phyloP scores from a whole-genome alignment of 2,797 vertebrate species.

The Tangara arthus region DNA sequence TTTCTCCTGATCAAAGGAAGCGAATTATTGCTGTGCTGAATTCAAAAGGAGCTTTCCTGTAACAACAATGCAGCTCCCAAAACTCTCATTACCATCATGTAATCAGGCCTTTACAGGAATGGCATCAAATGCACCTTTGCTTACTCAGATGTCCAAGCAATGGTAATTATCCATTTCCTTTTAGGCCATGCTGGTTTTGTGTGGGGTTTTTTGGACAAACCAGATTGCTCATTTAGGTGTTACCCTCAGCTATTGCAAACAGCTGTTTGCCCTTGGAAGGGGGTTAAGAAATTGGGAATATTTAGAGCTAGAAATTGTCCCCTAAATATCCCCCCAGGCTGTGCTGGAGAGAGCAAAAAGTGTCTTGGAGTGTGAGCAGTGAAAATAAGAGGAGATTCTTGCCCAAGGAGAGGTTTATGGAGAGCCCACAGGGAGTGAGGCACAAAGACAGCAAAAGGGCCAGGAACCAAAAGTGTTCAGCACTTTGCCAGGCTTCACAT shows the following conservation, averaged over 20 bases:
- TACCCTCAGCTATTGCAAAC: background rate
- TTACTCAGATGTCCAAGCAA: background rate
- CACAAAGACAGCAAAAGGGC: background rate
- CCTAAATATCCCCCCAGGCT: background rate
- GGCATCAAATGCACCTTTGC: constrained; percentile 34
- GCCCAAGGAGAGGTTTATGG: background rate
- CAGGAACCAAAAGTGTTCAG: background rate
- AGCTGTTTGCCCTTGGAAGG: background rate
- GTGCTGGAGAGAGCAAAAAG: background rate
- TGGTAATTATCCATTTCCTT: background rate
- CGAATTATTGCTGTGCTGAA: background rate
- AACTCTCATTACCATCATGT: constrained; percentile 26
- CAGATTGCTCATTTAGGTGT: background rate
- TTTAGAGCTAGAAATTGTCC: background rate
- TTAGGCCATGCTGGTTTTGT: background rate
- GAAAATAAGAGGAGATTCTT: background rate
- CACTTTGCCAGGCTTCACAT: background rate
- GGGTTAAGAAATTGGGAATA: background rate
- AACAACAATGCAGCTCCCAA: constrained; percentile 11
- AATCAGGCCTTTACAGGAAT: background rate
- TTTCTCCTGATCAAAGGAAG: constrained; percentile 31
- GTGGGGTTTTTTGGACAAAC: background rate
- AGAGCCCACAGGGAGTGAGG: background rate
- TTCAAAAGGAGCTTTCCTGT: background rate
- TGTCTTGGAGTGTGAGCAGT: background rate